A percentile compares a stretch with the other conserved stretches of the same genome.
These are phyloP conservation scores for Cranoglanis bouderius DNA, from an alignment of 2,113 vertebrate genomes.

Conservation along the genomic window DNA sequence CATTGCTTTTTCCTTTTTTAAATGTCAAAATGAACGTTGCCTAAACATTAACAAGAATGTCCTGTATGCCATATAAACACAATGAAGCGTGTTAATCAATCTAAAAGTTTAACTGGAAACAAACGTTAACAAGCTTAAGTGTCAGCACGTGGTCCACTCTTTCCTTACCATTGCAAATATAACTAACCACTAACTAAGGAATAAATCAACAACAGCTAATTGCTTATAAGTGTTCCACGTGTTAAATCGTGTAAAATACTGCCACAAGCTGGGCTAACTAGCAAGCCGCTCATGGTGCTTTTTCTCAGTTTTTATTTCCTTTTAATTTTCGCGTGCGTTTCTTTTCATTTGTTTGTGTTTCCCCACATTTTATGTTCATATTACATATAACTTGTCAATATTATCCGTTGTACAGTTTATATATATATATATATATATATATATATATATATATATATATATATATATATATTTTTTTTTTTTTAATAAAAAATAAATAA, in stretches of 20 bases:
- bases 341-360: neutral
- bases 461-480: neutral
- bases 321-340: neutral
- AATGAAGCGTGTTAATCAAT: neutral
- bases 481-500: no score
- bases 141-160: neutral
- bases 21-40: no score
- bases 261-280: neutral
- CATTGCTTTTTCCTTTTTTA: neutral
- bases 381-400: no score
- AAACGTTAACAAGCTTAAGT: neutral
- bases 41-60: neutral
- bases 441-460: no score
- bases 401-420: neutral
- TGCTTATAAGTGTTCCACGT: neutral
- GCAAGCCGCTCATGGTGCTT: no score
- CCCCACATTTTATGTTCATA: no score
- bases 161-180: neutral
- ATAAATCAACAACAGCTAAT: neutral
- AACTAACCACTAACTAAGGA: neutral
- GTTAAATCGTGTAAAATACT: neutral
- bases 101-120: neutral
- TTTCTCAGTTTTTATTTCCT: neutral
- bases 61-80: neutral
- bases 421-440: neutral